phyloP scores from a whole-genome alignment of 1,140 invertebrate species.

The Rhopalosiphum maidis region DNA sequence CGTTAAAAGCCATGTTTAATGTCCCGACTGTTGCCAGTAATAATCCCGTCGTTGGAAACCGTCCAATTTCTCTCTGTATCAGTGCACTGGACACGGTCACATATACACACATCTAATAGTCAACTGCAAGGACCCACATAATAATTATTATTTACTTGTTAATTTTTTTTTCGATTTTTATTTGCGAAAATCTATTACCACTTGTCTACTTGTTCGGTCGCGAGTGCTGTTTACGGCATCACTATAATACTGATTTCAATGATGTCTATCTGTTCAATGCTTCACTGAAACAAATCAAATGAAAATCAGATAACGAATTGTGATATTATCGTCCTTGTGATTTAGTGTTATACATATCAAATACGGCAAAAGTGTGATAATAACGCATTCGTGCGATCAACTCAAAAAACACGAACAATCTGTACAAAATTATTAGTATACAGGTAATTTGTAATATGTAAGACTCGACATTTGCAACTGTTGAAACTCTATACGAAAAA shows the following conservation, averaged over 20 bases:
- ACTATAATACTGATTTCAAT: too few species aligned
- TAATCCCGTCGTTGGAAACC: conserved; percentile 21
- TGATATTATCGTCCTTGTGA: background rate
- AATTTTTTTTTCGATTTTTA: background rate
- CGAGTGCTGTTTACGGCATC: background rate
- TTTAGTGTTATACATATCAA: background rate
- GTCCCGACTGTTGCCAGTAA: conserved; percentile 54
- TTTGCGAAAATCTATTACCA: background rate
- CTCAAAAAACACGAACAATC: background rate
- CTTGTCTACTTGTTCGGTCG: background rate
- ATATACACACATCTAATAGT: background rate
- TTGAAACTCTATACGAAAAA: background rate
- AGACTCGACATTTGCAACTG: background rate
- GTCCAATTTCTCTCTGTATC: conserved; percentile 30
- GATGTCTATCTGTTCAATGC: too few species aligned
- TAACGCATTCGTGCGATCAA: background rate
- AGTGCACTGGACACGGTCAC: background rate
- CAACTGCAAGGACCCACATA: background rate
- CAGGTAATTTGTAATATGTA: background rate
- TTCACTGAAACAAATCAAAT: too few species aligned
- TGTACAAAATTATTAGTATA: background rate
- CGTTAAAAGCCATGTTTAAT: conserved; percentile 51
- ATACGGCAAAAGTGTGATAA: background rate
- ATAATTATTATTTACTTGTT: background rate
- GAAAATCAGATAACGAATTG: background rate